Evolutionary conservation across 2,113 vertebrate species (phyloP).

Genomic region (Verasper variegatus): DNA sequence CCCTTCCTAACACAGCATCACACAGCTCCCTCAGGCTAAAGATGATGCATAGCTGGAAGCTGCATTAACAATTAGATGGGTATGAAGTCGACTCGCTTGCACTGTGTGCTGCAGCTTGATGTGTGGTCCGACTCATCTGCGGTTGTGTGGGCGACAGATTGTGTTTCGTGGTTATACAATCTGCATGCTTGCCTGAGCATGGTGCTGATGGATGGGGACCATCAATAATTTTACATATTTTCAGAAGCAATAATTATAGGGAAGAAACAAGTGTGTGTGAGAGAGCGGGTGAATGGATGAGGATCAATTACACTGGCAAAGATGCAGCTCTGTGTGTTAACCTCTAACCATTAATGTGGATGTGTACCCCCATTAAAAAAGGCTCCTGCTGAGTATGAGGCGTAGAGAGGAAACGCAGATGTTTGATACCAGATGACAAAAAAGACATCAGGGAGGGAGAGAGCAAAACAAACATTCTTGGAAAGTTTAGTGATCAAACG

Average conservation of each 20-base stretch:
- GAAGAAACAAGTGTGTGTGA: slow-evolving; percentile 12
- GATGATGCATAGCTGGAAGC: slow-evolving; percentile 51
- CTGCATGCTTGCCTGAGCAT: slow-evolving; percentile 18
- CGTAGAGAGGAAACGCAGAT: background rate
- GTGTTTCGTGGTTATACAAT: slow-evolving; percentile 42
- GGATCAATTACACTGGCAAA: slow-evolving; percentile 36
- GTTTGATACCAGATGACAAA: slow-evolving; percentile 8
- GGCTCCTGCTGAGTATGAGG: slow-evolving; percentile 28
- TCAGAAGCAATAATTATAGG: slow-evolving; percentile 53
- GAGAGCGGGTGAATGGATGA: background rate
- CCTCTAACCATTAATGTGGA: slow-evolving; percentile 36
- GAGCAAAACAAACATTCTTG: slow-evolving; percentile 28
- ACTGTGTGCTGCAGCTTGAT: slow-evolving; percentile 35
- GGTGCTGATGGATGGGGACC: slow-evolving; percentile 32
- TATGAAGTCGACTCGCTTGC: slow-evolving; percentile 43
- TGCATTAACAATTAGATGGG: slow-evolving; percentile 65
- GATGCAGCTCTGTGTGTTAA: slow-evolving; percentile 36
- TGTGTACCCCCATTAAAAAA: slow-evolving; percentile 36
- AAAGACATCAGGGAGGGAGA: slow-evolving; percentile 1
- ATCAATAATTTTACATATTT: slow-evolving; percentile 34
- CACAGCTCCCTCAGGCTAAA: slow-evolving; percentile 33
- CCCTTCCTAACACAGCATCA: slow-evolving; percentile 16
- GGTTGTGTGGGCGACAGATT: slow-evolving; percentile 36
- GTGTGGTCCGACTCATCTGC: slow-evolving; percentile 51
- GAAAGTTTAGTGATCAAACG: slow-evolving; percentile 23